Percentiles rank a stretch among this genome's conserved stretches.
Evolutionary conservation across 2,888 invertebrate genomes (phyloP).

Genomic region (Caenorhabditis doughertyi): DNA sequence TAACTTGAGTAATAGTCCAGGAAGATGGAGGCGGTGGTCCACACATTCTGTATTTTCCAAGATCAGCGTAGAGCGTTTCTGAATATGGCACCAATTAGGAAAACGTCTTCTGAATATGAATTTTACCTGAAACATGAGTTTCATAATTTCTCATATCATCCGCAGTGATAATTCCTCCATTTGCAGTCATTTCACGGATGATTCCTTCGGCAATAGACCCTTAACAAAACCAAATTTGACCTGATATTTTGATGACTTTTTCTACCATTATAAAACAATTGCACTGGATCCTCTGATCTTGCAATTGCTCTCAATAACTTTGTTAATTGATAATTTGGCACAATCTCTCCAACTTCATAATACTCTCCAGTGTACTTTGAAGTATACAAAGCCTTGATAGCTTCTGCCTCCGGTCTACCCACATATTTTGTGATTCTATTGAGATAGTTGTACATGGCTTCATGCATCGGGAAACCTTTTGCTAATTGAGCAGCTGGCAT

Average conservation of each 20-base stretch:
- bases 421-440: slow-evolving; percentile 50
- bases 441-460: slow-evolving; percentile 44
- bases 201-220: slow-evolving; percentile 78
- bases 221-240: slow-evolving; percentile 2
- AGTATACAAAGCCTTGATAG: slow-evolving; percentile 70
- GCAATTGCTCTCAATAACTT: slow-evolving; percentile 74
- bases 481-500: slow-evolving; percentile 75
- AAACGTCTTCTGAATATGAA: slow-evolving; percentile 64
- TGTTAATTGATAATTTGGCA: slow-evolving; percentile 76
- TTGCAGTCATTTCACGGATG: slow-evolving; percentile 74
- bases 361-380: slow-evolving; percentile 77
- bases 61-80: slow-evolving; percentile 52
- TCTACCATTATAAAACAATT: slow-evolving; percentile 78
- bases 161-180: slow-evolving; percentile 55
- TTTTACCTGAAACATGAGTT: slow-evolving; percentile 50
- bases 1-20: slow-evolving; percentile 89
- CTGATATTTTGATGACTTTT: not conserved
- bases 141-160: slow-evolving; percentile 49
- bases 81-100: not conserved
- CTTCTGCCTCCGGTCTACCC: slow-evolving; percentile 23
- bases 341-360: slow-evolving; percentile 80
- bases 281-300: slow-evolving; percentile 74
- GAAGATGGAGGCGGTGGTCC: slow-evolving; percentile 92
- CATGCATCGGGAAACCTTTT: slow-evolving; percentile 56
- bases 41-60: slow-evolving; percentile 87